Conservation (phyloP, 2,113 vertebrate species). For the Nansenia antarctica region DNA sequence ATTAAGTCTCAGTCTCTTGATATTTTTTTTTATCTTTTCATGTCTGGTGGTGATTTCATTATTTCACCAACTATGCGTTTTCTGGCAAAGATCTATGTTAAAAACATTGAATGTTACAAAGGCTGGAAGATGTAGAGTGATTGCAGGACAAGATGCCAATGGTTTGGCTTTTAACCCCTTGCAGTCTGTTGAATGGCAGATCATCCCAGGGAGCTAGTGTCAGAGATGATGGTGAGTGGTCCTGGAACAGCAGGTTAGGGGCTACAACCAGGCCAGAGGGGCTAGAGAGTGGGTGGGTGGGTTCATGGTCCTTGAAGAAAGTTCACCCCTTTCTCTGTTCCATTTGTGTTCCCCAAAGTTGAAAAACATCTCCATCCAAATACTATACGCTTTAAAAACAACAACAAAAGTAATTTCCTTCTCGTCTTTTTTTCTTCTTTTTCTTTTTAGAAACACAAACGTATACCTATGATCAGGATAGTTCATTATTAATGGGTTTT, state of each 20-base stretch:
- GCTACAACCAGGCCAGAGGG: constrained; percentile 4
- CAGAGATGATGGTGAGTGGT: constrained; percentile 2
- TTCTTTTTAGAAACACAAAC: constrained; percentile 6
- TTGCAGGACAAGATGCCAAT: constrained; percentile 62
- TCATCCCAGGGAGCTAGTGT: neutral
- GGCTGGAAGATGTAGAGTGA: constrained; percentile 48
- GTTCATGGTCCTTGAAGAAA: neutral
- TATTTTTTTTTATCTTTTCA: neutral
- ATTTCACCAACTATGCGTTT: constrained; percentile 36
- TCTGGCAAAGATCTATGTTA: constrained; percentile 47
- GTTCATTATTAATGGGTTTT: neutral
- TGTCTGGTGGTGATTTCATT: constrained; percentile 23
- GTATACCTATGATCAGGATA: constrained; percentile 14
- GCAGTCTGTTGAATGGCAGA: constrained; percentile 18
- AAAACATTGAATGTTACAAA: constrained; percentile 49
- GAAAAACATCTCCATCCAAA: constrained; percentile 16
- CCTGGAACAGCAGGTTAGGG: neutral
- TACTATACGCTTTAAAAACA: constrained; percentile 40
- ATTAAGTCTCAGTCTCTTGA: constrained; percentile 17
- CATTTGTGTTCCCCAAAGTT: neutral
- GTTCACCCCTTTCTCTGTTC: neutral
- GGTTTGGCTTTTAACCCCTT: constrained; percentile 59
- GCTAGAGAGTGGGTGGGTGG: neutral
- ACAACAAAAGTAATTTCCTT: constrained; percentile 25
- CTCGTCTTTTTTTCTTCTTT: neutral